Percentiles rank a stretch among this genome's conserved stretches.
phyloP scores from a whole-genome alignment of 2,113 vertebrate species.

The Paratilapia polleni region DNA sequence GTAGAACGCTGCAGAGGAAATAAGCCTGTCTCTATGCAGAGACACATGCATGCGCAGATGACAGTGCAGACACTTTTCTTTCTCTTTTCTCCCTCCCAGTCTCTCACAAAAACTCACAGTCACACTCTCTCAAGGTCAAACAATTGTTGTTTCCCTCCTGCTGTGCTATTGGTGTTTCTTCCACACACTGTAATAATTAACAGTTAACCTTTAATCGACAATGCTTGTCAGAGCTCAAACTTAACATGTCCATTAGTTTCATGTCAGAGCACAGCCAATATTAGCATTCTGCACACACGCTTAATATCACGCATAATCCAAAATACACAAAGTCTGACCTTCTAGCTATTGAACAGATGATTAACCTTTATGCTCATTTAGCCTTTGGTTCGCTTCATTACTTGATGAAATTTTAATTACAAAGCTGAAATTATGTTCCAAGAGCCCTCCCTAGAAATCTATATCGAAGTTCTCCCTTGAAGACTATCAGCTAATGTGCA shows the following conservation, averaged over 20 bases:
- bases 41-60: not conserved
- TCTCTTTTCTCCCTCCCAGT: not conserved
- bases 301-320: slow-evolving; percentile 43
- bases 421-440: slow-evolving; percentile 49
- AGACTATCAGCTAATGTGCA: slow-evolving; percentile 40
- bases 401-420: slow-evolving; percentile 72
- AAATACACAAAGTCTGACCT: slow-evolving; percentile 65
- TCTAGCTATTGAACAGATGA: slow-evolving; percentile 63
- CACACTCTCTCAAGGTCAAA: slow-evolving; percentile 16
- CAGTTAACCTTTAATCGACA: slow-evolving; percentile 69
- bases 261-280: slow-evolving; percentile 52
- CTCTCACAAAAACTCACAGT: not conserved
- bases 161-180: slow-evolving; percentile 16
- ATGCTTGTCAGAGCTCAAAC: slow-evolving; percentile 48
- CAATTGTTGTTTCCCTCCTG: slow-evolving; percentile 13
- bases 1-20: slow-evolving; percentile 11
- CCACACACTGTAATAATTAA: slow-evolving; percentile 38
- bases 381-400: slow-evolving; percentile 63
- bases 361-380: slow-evolving; percentile 74
- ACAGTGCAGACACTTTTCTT: not conserved
- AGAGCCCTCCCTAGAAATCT: slow-evolving; percentile 49
- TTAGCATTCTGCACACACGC: slow-evolving; percentile 25
- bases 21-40: slow-evolving; percentile 6
- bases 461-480: slow-evolving; percentile 30
- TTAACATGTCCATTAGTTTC: slow-evolving; percentile 64